Percentiles rank a stretch among this genome's conserved stretches.
These are phyloP conservation scores for Pionites leucogaster DNA, from an alignment of 2,113 vertebrate genomes.

Conservation along the genomic window DNA sequence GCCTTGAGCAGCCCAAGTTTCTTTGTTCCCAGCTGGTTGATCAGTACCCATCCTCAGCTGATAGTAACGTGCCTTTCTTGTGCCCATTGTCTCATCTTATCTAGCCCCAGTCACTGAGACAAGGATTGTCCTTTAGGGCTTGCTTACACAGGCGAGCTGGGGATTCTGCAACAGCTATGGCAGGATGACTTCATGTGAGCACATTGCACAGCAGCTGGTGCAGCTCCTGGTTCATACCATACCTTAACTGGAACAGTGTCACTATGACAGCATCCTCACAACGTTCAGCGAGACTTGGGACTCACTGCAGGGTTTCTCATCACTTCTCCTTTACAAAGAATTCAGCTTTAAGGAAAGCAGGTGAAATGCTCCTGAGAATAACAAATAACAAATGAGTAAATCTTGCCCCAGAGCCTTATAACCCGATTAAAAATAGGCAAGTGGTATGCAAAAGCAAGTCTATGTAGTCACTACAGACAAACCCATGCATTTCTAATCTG, in stretches of 20 bases:
- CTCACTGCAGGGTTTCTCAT: neutral
- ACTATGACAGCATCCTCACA: neutral
- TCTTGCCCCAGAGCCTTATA: neutral
- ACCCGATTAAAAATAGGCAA: neutral
- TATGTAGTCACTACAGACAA: neutral
- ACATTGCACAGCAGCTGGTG: neutral
- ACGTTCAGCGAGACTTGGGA: neutral
- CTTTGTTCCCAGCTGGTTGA: neutral
- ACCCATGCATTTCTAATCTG: neutral
- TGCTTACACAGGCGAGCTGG: neutral
- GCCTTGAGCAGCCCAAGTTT: neutral
- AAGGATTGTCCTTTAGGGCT: neutral
- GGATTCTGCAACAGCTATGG: neutral
- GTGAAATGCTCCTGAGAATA: constrained; percentile 53
- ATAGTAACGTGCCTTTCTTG: neutral
- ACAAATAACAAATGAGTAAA: constrained; percentile 43
- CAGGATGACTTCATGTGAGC: neutral
- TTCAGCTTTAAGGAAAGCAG: constrained; percentile 41
- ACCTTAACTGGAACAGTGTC: constrained; percentile 29
- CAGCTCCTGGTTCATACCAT: constrained; percentile 32
- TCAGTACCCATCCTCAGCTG: neutral
- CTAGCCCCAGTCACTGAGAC: neutral
- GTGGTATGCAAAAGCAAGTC: neutral
- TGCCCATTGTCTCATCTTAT: neutral
- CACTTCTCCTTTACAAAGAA: neutral